phyloP scores from a whole-genome alignment of 2,113 vertebrate species.

The Numenius arquata region DNA sequence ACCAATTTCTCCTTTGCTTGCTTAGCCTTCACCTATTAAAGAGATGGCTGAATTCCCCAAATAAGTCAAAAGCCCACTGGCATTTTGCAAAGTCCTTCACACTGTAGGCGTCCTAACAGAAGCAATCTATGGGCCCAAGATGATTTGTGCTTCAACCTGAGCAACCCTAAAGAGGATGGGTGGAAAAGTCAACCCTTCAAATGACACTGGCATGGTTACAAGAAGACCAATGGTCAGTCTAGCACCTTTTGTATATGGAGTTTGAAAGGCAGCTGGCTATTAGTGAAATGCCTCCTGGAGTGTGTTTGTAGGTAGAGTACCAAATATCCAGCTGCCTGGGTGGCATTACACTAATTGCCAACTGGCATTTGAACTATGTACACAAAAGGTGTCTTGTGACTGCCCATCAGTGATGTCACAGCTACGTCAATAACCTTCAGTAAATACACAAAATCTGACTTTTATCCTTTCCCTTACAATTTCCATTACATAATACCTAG shows the following conservation, averaged over 20 bases:
- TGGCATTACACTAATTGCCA: neutral
- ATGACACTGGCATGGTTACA: neutral
- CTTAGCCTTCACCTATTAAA: neutral
- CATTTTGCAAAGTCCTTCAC: neutral
- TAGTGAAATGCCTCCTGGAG: neutral
- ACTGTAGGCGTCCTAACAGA: neutral
- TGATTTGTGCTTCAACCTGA: neutral
- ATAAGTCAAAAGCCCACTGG: neutral
- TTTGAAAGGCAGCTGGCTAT: neutral
- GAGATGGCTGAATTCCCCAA: neutral
- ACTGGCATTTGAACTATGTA: neutral
- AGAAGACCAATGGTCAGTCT: neutral
- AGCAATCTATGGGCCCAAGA: neutral
- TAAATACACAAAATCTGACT: slow-evolving; percentile 23
- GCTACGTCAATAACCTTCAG: neutral
- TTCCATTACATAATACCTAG: slow-evolving; percentile 12
- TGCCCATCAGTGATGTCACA: neutral
- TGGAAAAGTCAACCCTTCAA: neutral
- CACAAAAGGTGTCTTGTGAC: slow-evolving; percentile 13
- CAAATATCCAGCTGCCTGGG: neutral
- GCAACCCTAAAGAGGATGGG: neutral
- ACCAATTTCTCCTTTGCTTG: neutral
- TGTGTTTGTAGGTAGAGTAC: neutral
- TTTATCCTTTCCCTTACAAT: neutral
- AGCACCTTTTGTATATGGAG: neutral